These are phyloP conservation scores for Glyphotaelius pellucidus DNA, from an alignment of 2,888 invertebrate genomes.

Conservation along the genomic window DNA sequence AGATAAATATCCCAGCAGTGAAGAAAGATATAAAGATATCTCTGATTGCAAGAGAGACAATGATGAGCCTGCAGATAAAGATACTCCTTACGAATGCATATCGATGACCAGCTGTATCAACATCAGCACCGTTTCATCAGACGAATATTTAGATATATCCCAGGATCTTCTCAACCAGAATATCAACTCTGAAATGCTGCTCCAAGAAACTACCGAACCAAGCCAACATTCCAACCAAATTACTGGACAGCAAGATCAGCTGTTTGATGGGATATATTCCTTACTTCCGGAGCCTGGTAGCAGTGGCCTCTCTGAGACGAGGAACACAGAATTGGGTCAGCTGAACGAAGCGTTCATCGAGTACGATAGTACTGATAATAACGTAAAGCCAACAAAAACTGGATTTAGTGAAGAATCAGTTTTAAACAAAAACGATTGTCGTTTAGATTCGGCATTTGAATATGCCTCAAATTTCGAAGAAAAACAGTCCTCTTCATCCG, in stretches of 20 bases:
- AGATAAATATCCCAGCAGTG: background rate
- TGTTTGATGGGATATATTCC: background rate
- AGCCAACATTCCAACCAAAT: background rate
- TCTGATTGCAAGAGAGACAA: background rate
- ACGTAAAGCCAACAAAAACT: background rate
- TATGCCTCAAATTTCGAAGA: background rate
- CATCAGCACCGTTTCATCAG: background rate
- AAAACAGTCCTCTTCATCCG: background rate
- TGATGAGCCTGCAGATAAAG: background rate
- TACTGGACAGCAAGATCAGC: background rate
- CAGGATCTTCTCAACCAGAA: background rate
- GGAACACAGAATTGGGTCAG: background rate
- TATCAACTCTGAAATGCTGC: background rate
- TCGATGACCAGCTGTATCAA: background rate
- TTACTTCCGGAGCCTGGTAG: background rate
- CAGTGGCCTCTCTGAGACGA: background rate
- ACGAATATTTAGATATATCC: background rate
- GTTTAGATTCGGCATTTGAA: background rate
- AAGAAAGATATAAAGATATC: background rate
- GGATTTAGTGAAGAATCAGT: background rate
- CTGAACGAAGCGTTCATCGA: constrained; percentile 36
- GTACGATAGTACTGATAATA: background rate
- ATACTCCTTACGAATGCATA: background rate
- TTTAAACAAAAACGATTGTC: background rate
- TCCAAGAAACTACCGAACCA: background rate